These are phyloP conservation scores for Amazona finschi DNA, from an alignment of 2,797 vertebrate genomes.

Conservation along the genomic window DNA sequence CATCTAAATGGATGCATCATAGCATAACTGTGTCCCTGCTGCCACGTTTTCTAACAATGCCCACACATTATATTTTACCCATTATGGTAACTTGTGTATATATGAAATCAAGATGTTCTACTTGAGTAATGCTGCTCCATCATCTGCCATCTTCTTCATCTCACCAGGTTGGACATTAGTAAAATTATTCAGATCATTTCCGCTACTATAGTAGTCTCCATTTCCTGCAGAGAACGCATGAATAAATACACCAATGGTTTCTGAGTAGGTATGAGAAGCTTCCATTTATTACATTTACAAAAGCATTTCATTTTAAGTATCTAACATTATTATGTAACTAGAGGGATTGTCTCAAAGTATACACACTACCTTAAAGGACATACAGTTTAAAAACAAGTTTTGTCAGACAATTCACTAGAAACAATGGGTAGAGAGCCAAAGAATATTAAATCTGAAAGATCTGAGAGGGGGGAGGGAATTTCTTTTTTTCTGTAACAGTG, in stretches of 20 bases:
- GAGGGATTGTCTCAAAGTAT: background rate
- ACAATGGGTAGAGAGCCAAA: background rate
- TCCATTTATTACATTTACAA: background rate
- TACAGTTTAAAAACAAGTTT: background rate
- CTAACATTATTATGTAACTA: background rate
- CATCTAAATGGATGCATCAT: fast-evolving
- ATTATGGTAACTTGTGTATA: background rate
- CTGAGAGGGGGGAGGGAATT: background rate
- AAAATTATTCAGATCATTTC: slow-evolving; percentile 91
- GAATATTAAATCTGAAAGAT: background rate
- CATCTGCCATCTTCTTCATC: slow-evolving; percentile 71
- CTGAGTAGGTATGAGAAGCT: background rate
- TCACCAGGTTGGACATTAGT: slow-evolving; percentile 60
- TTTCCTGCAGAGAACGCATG: slow-evolving; percentile 75
- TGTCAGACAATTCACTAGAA: background rate
- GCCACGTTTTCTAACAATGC: background rate
- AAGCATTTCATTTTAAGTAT: background rate
- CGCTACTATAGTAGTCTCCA: slow-evolving; percentile 92
- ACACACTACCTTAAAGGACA: background rate
- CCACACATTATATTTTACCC: background rate
- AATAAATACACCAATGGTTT: background rate
- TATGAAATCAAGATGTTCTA: slow-evolving; percentile 52
- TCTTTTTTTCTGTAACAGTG: background rate
- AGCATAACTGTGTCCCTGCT: background rate
- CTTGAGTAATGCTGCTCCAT: slow-evolving; percentile 76